A percentile compares a stretch with the other conserved stretches of the same genome.
phyloP scores from a whole-genome alignment of 2,888 invertebrate species.

The Noctua janthina region DNA sequence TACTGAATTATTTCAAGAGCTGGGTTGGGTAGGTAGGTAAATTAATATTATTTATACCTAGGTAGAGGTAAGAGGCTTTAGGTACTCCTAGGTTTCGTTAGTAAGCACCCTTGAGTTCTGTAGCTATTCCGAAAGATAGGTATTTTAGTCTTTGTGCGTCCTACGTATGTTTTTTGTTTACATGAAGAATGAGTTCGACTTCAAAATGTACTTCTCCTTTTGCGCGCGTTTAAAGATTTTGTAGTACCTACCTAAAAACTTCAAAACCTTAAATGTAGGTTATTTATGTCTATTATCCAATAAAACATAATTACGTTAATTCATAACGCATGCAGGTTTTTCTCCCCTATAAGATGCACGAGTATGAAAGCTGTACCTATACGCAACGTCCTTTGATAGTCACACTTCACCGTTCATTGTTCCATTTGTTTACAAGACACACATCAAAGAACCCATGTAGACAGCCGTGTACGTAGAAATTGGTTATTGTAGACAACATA shows the following conservation, averaged over 20 bases:
- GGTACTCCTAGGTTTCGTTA: not conserved
- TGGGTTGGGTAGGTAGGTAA: slow-evolving; percentile 3
- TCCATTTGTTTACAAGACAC: slow-evolving; percentile 45
- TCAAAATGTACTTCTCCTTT: not conserved
- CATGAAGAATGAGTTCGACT: not conserved
- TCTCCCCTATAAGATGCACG: not conserved
- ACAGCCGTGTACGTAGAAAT: slow-evolving; percentile 14
- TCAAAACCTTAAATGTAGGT: not conserved
- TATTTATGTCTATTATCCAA: not conserved
- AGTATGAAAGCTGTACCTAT: slow-evolving; percentile 12
- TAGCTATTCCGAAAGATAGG: not conserved
- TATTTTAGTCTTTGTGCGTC: not conserved
- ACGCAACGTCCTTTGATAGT: slow-evolving; percentile 43
- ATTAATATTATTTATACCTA: slow-evolving; percentile 14
- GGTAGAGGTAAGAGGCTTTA: not conserved
- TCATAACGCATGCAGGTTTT: slow-evolving; percentile 13
- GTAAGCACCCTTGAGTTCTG: not conserved
- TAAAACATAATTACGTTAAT: not conserved
- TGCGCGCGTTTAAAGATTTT: not conserved
- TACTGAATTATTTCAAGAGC: slow-evolving; percentile 45
- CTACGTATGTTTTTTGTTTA: not conserved
- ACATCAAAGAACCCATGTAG: slow-evolving; percentile 14
- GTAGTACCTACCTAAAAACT: not conserved
- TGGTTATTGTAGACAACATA: not conserved
- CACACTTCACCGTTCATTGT: slow-evolving; percentile 50